Conservation (phyloP, 2,797 vertebrate species). For the Lacerta agilis region DNA sequence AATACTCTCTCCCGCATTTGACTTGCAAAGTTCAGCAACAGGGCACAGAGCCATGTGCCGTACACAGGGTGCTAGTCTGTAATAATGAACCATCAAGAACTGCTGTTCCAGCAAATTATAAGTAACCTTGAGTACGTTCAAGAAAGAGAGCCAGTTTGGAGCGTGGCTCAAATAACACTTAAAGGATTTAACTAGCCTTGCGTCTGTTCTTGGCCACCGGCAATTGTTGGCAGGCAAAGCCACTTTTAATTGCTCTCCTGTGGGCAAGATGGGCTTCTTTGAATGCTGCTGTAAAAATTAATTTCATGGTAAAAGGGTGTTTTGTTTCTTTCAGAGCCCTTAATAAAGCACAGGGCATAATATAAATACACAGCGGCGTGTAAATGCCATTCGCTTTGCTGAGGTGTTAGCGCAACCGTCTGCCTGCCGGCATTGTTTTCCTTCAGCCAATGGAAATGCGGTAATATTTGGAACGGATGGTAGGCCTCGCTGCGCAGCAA, state of each 20-base stretch:
- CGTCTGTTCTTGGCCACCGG: conserved; percentile 20
- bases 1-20: not conserved
- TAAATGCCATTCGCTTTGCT: not conserved
- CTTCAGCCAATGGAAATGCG: conserved; percentile 4
- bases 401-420: not conserved
- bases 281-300: conserved; percentile 28
- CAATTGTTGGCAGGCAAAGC: conserved; percentile 26
- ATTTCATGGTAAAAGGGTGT: conserved; percentile 26
- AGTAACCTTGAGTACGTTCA: not conserved
- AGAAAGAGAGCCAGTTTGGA: not conserved
- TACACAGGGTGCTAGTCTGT: not conserved
- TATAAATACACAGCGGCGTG: conserved; percentile 19
- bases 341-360: conserved; percentile 26
- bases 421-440: not conserved
- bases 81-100: not conserved
- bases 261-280: conserved; percentile 1
- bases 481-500: not conserved
- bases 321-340: not conserved
- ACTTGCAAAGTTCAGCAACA: not conserved
- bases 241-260: conserved; percentile 21
- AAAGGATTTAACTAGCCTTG: conserved; percentile 4
- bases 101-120: not conserved
- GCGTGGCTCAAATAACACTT: not conserved
- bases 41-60: not conserved
- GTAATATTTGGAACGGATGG: not conserved